Conservation (phyloP, 2,888 invertebrate species). For the Meliscaeva auricollis region DNA sequence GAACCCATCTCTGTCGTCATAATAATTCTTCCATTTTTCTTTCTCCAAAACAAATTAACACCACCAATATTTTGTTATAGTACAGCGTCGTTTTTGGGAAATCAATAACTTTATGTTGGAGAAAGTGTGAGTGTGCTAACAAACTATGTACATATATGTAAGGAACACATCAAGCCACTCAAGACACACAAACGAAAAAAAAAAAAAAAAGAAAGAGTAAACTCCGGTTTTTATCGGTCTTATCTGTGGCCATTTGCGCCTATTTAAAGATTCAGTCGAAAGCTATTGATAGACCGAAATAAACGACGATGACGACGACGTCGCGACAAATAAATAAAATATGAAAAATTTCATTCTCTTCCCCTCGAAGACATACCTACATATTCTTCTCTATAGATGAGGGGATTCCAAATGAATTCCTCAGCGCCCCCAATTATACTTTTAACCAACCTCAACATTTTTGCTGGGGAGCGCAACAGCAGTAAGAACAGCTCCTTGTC, state of each 20-base stretch:
- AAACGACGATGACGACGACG: background rate
- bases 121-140: conserved; percentile 70
- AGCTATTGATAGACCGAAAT: conserved; percentile 29
- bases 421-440: conserved; percentile 63
- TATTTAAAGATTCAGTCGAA: conserved; percentile 58
- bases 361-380: background rate
- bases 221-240: conserved; percentile 70
- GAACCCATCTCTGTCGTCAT: conserved; percentile 59
- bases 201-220: conserved; percentile 25
- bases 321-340: conserved; percentile 38
- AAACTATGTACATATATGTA: conserved; percentile 58
- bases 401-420: conserved; percentile 44
- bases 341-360: conserved; percentile 33
- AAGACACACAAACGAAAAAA: background rate
- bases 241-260: conserved; percentile 61
- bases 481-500: conserved; percentile 31
- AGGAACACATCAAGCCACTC: conserved; percentile 39
- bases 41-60: conserved; percentile 39
- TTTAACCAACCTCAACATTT: conserved; percentile 73
- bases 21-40: background rate
- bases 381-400: background rate
- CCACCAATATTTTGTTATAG: conserved; percentile 43
- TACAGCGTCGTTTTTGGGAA: conserved; percentile 24
- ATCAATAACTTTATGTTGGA: conserved; percentile 57
- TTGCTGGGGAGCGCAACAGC: conserved; percentile 22